These are phyloP conservation scores for Archips xylosteana DNA, from an alignment of 2,888 invertebrate genomes.

Conservation along the genomic window DNA sequence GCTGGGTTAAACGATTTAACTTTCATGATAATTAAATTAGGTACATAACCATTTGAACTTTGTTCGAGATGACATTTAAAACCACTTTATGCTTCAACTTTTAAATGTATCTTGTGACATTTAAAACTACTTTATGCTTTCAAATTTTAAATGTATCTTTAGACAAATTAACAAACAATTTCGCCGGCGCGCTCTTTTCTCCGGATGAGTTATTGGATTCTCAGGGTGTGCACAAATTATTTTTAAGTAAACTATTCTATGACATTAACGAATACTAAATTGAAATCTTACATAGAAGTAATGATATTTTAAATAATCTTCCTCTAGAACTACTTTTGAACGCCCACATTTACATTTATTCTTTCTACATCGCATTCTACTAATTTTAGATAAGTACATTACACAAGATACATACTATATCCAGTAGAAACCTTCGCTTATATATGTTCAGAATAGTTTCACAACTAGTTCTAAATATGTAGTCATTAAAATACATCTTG, in stretches of 20 bases:
- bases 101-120: neutral
- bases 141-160: no score
- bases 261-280: constrained; percentile 4
- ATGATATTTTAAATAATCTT: neutral
- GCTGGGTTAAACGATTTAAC: neutral
- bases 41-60: neutral
- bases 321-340: neutral
- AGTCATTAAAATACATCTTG: neutral
- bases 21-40: neutral
- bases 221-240: no score
- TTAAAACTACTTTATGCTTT: no score
- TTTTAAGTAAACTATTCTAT: neutral
- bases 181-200: no score
- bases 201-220: no score
- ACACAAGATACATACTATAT: no score
- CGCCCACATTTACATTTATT: neutral
- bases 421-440: neutral
- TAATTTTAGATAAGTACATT: neutral
- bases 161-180: no score
- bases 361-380: neutral
- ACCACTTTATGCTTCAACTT: neutral
- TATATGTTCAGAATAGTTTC: neutral
- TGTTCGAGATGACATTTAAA: neutral
- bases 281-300: neutral
- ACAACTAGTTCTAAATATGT: neutral